Base-by-base conservation (phyloP, 2,113 vertebrate species). In the Plecturocebus donacophilus region DNA sequence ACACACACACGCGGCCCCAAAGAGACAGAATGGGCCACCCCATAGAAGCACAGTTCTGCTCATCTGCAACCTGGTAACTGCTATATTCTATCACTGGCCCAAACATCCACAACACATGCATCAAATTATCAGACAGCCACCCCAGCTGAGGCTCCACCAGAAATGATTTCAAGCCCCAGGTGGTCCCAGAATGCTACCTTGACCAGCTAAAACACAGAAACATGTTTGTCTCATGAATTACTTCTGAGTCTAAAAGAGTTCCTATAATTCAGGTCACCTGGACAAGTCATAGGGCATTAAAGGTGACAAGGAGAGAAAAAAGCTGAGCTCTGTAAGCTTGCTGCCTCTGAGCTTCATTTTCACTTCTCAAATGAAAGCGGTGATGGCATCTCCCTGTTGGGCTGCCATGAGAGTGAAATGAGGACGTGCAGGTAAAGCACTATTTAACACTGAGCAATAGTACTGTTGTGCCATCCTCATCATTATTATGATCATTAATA, bases 351-450 rank as follows among this genome's bases (percentile, higher is more conserved):
- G 32, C 23, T 68, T 84, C 35, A 27, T 27, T 64, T 35, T 38
- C n/a, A 40, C 30, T 8, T 45, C 19, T 3, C 35, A 21, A 30
- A 77, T 49, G 20, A 76, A 58, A 45, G 16, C 17, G 8, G 13
- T 30, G 38, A 86, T 3, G 42, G 8, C 5, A 25, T 56, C n/a
- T 87, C 14, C 25, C 47, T 45, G 49, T 9, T 3, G 56, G 5
- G n/a, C 2, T 32, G 8, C 25, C 8, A 0, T 0, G 8, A 76
- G 42, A 30, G 35, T 14, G 12, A 16, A 40, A 25, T 5, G n/a
- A 94, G 17, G 40, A 87, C 2, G 30, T 2, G 3, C 1, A 14
- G 49, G 42, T 5, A 49, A 71, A 6, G 23, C 35, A n/a, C 38
- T 17, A 7, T 21, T 58, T 7, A 47, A 3, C 19, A 19, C 1